A percentile compares a stretch with the other conserved stretches of the same genome.
These are phyloP conservation scores for Hirundo rustica DNA, from an alignment of 2,797 vertebrate species.

Conservation along the genomic window DNA sequence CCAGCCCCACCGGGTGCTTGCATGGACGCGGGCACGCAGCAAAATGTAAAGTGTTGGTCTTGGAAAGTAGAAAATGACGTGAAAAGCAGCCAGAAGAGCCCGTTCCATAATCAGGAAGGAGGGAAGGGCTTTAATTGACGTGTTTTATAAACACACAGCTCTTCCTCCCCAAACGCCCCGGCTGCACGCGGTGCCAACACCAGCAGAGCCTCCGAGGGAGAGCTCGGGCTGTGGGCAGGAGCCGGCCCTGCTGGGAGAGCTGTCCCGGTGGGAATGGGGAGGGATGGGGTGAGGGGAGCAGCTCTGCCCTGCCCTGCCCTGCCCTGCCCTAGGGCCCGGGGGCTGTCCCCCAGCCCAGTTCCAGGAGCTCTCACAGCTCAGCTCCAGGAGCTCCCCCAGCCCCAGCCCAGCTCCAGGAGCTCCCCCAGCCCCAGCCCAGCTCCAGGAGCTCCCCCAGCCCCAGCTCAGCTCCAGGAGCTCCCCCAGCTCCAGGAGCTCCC, in stretches of 20 bases:
- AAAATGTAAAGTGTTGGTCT: not conserved
- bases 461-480: too few relatives aligned
- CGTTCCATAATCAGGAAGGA: not conserved
- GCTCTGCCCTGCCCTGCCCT: not conserved
- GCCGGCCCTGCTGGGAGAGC: not conserved
- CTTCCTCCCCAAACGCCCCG: not conserved
- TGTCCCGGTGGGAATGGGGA: not conserved
- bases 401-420: too few relatives aligned
- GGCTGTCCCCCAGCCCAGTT: too few relatives aligned
- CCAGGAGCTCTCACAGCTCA: too few relatives aligned
- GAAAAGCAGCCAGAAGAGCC: not conserved
- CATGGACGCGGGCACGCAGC: accelerated
- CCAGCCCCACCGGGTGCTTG: accelerated
- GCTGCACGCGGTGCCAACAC: not conserved
- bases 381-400: too few relatives aligned
- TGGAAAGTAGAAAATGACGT: accelerated
- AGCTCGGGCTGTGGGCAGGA: not conserved
- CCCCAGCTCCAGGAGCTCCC: too few relatives aligned
- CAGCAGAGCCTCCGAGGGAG: not conserved
- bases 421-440: too few relatives aligned
- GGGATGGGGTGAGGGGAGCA: not conserved
- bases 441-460: too few relatives aligned
- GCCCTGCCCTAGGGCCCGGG: too few relatives aligned
- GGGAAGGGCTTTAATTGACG: not conserved
- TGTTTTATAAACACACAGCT: not conserved